Conservation (phyloP, 1,140 invertebrate species). For the Pygmarrhopalites habei region DNA sequence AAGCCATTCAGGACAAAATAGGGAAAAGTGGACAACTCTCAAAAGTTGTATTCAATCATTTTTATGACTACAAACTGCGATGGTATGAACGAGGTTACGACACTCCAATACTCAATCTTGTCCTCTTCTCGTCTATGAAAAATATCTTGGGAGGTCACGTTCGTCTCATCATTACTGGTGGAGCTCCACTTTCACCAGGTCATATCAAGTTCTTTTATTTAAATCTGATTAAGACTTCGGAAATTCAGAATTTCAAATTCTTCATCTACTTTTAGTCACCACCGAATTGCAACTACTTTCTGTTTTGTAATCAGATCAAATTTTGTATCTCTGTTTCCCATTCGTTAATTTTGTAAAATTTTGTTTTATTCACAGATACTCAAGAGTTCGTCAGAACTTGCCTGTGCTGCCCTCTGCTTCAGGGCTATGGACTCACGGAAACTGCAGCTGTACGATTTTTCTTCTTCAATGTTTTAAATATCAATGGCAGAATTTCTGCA, state of each 20-base stretch:
- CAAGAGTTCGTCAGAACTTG: conserved; percentile 90
- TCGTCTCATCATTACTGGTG: conserved; percentile 81
- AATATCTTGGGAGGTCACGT: conserved; percentile 78
- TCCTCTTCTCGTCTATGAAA: conserved; percentile 70
- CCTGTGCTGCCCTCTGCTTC: conserved; percentile 79
- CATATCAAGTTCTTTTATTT: too few species aligned
- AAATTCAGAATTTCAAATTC: too few species aligned
- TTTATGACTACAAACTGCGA: conserved; percentile 80
- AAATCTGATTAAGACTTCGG: too few species aligned
- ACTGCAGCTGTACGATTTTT: too few species aligned
- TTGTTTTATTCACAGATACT: too few species aligned
- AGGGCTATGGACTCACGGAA: conserved; percentile 96
- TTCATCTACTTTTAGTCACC: too few species aligned
- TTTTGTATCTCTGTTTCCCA: too few species aligned
- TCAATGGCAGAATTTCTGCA: conserved; percentile 80
- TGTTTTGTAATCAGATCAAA: too few species aligned
- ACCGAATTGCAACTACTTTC: too few species aligned
- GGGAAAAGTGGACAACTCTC: conserved; percentile 65
- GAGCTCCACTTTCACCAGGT: conserved; percentile 91
- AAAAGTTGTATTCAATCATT: conserved; percentile 78
- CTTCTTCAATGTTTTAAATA: too few species aligned
- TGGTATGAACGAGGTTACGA: conserved; percentile 75
- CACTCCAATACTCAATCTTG: conserved; percentile 70
- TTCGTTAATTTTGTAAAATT: too few species aligned
- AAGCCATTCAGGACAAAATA: conserved; percentile 86